Percentiles rank a stretch among this genome's conserved stretches.
phyloP scores from a whole-genome alignment of 2,113 vertebrate genomes.

The Lepus timidus region DNA sequence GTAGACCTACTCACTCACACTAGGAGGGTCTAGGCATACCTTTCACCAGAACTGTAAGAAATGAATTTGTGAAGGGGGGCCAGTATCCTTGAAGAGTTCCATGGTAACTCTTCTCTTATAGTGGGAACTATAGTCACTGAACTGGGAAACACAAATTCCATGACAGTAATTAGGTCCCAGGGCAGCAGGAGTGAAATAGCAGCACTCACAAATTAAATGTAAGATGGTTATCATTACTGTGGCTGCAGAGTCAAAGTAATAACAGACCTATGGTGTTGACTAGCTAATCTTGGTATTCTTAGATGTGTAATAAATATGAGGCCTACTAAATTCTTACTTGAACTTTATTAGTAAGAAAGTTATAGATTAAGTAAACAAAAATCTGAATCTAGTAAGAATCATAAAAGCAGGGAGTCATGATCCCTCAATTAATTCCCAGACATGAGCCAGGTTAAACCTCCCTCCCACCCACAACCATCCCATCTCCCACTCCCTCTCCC shows the following conservation, averaged over 20 bases:
- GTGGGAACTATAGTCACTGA: not conserved
- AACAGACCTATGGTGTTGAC: not conserved
- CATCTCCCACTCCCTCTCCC: too few relatives aligned
- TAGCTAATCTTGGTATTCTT: not conserved
- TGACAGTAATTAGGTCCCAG: not conserved
- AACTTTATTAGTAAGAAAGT: not conserved
- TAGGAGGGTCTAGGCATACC: not conserved
- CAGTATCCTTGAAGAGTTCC: not conserved
- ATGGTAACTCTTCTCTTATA: not conserved
- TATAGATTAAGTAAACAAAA: not conserved
- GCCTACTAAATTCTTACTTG: not conserved
- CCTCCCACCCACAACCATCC: too few relatives aligned
- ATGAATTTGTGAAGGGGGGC: not conserved
- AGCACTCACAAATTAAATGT: not conserved
- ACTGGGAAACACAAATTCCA: not conserved
- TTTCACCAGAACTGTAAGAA: not conserved
- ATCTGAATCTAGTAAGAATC: not conserved
- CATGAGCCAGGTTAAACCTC: not conserved
- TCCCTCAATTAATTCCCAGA: too few relatives aligned
- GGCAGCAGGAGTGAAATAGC: not conserved
- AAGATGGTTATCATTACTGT: not conserved
- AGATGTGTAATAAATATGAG: not conserved
- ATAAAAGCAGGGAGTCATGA: not conserved
- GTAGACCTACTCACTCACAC: not conserved
- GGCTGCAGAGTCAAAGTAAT: not conserved